Percentiles rank a stretch among this genome's conserved stretches.
phyloP scores from a whole-genome alignment of 2,113 vertebrate genomes.

The Rhinoderma darwinii region DNA sequence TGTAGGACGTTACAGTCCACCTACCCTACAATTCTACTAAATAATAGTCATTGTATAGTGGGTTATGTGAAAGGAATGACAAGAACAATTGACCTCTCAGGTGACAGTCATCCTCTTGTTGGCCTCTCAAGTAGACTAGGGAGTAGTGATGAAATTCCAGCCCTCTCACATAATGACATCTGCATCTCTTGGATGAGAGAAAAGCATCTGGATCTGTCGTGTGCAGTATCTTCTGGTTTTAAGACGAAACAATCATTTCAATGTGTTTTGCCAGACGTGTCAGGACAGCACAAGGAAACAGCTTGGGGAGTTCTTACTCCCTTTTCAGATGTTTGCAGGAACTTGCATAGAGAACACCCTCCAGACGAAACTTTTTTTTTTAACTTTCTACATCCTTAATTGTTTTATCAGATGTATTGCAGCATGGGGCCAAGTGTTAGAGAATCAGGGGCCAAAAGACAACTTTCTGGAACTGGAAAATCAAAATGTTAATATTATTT shows the following conservation, averaged over 20 bases:
- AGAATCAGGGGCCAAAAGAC: background rate
- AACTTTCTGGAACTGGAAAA: background rate
- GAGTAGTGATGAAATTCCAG: conserved; percentile 31
- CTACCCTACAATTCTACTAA: conserved; percentile 26
- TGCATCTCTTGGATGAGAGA: conserved; percentile 39
- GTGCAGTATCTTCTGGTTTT: conserved; percentile 14
- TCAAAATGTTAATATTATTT: background rate
- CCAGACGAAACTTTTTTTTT: conserved; percentile 32
- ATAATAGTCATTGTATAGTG: background rate
- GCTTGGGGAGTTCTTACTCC: conserved; percentile 40
- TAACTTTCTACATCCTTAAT: background rate
- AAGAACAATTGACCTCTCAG: conserved; percentile 16
- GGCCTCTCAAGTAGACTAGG: background rate
- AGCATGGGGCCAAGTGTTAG: background rate
- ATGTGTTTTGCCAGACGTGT: conserved; percentile 49
- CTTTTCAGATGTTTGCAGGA: conserved; percentile 50
- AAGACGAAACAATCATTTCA: conserved; percentile 32
- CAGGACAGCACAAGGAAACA: conserved; percentile 48
- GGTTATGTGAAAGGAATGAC: background rate
- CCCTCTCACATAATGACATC: conserved; percentile 50
- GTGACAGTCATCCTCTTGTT: background rate
- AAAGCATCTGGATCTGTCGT: conserved; percentile 45
- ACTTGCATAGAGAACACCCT: conserved; percentile 47
- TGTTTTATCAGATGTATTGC: conserved; percentile 11
- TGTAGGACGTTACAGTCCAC: background rate